Base-by-base conservation (phyloP, 2,888 invertebrate species). In the Patella pellucida region DNA sequence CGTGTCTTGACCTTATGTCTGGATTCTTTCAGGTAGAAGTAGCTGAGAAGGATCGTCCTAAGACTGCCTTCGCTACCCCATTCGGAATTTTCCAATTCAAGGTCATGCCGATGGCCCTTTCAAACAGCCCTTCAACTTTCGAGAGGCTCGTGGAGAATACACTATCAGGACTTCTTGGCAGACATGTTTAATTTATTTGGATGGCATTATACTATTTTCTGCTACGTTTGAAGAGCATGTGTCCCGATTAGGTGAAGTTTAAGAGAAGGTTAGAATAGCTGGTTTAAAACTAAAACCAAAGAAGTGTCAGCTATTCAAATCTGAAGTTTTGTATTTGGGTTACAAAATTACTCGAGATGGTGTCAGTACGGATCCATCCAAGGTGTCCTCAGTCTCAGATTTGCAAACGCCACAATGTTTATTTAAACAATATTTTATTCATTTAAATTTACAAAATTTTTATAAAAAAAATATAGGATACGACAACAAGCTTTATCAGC, bases 231-330 rank as follows among this genome's bases (percentile, higher is more conserved):
- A 76, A 19, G 78, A 81, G 67, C 78, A 78, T 52, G 15, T 80
- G 12, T 27, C 73, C 23, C 68, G 78, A 71, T 67, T 82, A n/a
- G 75, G 79, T n/a, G 68, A 74, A 31, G 76, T 84, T n/a, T 80
- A 82, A 31, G 54, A 27, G 14, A 52, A 76, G 52, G 70, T 82
- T 16, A n/a, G 52, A 41, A 16, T 51, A 16, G 76, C 76, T n/a
- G 74, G 75, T 11, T 41, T 81, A 15, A 82, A 77, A 72, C 68
- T 83, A 2, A 79, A 81, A 67, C 74, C 73, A 16, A 50, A 50
- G 14, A 79, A 81, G 67, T 79, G 79, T 73, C 31, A 69, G 4
- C 74, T 83, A 62, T 62, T 62, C 19, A 62, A n/a, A 23, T n/a
- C 62, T n/a, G 62, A 62, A 62, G 19, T n/a, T 23, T 12, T 62